phyloP scores from a whole-genome alignment of 30 jellyfish, hydroid and myxozoan species.

The Sanderia malayensis region DNA sequence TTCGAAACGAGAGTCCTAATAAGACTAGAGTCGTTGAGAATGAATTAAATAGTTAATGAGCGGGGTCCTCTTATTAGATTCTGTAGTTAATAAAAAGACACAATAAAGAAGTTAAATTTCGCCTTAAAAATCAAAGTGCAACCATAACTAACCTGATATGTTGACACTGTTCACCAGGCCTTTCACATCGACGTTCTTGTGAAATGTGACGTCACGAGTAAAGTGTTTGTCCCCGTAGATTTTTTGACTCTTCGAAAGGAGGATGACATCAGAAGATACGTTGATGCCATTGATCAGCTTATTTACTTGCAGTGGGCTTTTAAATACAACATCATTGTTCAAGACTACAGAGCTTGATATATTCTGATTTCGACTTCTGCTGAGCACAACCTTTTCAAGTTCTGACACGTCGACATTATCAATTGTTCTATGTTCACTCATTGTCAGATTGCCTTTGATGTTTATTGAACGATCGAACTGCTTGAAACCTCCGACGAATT shows the following conservation, averaged over 20 bases:
- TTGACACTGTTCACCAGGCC: conserved; percentile 53
- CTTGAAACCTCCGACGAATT: conserved; percentile 48
- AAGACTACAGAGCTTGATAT: conserved; percentile 31
- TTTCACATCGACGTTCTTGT: conserved; percentile 12
- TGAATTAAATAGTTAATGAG: too few species aligned
- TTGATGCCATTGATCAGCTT: conserved; percentile 72
- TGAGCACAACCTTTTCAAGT: conserved; percentile 22
- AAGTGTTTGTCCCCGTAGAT: conserved; percentile 59
- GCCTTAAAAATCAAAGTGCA: too few species aligned
- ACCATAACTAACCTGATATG: conserved; percentile 62
- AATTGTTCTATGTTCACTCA: conserved; percentile 45
- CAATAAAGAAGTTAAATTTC: too few species aligned
- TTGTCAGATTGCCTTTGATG: conserved; percentile 33
- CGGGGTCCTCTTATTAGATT: too few species aligned
- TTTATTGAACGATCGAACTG: conserved; percentile 17
- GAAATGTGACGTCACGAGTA: conserved; percentile 1
- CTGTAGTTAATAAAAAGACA: too few species aligned
- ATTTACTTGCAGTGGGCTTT: conserved; percentile 21
- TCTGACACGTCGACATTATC: conserved; percentile 84
- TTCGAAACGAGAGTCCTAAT: too few species aligned
- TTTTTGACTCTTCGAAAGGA: conserved; percentile 35
- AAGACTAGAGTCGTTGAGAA: too few species aligned
- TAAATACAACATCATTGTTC: conserved; percentile 22
- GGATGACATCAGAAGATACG: conserved; percentile 60
- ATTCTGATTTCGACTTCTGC: conserved; percentile 55